Evolutionary conservation across 92 coral and sea anemone species (phyloP), one percentile per base, ranked within the genome.

Genomic region (Ricordea florida): DNA sequence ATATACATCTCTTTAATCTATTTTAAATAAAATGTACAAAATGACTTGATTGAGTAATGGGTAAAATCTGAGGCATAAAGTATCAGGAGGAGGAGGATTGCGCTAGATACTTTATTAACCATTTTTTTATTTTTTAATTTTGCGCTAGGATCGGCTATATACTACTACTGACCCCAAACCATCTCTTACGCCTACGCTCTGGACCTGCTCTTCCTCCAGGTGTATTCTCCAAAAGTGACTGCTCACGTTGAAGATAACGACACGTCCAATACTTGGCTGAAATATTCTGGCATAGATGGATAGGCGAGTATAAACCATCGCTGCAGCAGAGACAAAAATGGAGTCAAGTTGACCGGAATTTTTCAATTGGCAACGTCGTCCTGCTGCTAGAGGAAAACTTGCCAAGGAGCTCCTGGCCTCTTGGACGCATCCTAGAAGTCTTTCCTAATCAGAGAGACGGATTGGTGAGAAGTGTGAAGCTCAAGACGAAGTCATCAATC

Each of bases 251-350:
- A 56, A 55, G 82, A 57, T 83, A 78, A 83, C 71, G 48, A 9
- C 89, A 84, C 10, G 85, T 68, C 1, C 85, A 84, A 18, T 78
- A 84, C 57, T 59, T 84, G 26, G 89, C 85, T 0, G 67, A 84
- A 43, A 47, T 59, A 10, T 81, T 87, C 25, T 87, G 88, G 85
- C 58, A 72, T 20, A 24, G 92, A 2, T 81, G 85, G 92, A 17
- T 56, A 10, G 52, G 69, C 18, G 81, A 87, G 59, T 76, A 87
- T 33, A 63, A 81, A 2, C 92, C 88, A 1, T 6, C 62, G 10
- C 84, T 76, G 15, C 92, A 87, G 34, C 30, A 44, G 25, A 50
- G 85, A 16, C 85, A 76, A 35, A 75, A 59, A 18, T 81, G 92
- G 81, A 46, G 34, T 26, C 36, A 64, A 28, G 4, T 26, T 11